Percentiles rank a stretch among this genome's conserved stretches.
Evolutionary conservation across 2,797 vertebrate species (phyloP).

Genomic region (Catostomus latipinnis): DNA sequence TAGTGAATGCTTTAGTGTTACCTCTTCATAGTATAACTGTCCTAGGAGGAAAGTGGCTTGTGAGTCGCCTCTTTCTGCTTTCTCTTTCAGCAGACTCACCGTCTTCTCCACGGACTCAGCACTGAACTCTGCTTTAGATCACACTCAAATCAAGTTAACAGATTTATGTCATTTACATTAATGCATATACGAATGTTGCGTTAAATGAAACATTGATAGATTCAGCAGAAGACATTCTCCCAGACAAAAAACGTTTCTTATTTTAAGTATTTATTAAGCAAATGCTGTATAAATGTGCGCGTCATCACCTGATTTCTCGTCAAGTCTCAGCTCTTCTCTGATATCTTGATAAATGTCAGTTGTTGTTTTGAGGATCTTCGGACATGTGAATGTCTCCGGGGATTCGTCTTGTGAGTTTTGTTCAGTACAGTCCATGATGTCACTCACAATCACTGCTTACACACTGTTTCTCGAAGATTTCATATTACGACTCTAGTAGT

Average conservation of each 20-base stretch:
- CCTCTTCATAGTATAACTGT: conserved; percentile 81
- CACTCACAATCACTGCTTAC: neutral
- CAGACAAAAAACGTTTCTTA: no score
- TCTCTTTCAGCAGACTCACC: conserved; percentile 62
- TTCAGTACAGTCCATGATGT: conserved; percentile 16
- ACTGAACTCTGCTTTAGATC: conserved; percentile 7
- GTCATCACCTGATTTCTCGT: conserved; percentile 29
- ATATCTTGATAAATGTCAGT: conserved; percentile 26
- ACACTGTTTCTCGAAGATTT: neutral
- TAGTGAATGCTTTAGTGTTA: conserved; percentile 46
- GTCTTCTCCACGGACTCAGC: conserved; percentile 54
- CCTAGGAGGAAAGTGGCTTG: conserved; percentile 76
- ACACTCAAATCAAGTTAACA: no score
- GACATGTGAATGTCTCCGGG: neutral
- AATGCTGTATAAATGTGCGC: neutral
- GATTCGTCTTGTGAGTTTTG: neutral
- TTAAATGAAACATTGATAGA: no score
- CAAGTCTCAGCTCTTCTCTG: neutral
- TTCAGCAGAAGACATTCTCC: no score
- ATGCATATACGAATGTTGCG: neutral
- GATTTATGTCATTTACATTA: neutral
- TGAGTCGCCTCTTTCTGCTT: conserved; percentile 63
- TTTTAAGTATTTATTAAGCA: no score
- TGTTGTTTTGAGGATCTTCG: conserved; percentile 18
- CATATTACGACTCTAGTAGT: no score